phyloP scores from a whole-genome alignment of 1,140 invertebrate species.

The Cylas formicarius region DNA sequence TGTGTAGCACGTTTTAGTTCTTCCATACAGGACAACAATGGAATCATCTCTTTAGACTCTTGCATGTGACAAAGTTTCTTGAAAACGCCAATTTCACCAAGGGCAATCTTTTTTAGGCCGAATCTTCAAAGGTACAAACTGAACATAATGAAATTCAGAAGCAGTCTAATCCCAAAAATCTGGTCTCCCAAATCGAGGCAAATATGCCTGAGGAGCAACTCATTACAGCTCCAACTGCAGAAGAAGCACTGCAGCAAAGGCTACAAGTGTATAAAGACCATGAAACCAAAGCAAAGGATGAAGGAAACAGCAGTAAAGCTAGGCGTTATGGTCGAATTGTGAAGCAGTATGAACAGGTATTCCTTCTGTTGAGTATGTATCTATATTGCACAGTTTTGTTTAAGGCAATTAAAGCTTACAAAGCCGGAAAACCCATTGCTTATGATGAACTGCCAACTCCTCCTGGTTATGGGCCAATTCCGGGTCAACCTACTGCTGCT shows the following conservation, averaged over 20 bases:
- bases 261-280: constrained; percentile 22
- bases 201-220: constrained; percentile 34
- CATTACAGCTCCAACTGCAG: constrained; percentile 52
- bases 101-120: constrained; percentile 8
- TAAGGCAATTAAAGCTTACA: constrained; percentile 67
- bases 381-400: constrained; percentile 7
- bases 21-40: too few relatives aligned
- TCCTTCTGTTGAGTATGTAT: constrained; percentile 1
- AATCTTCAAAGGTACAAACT: constrained; percentile 16
- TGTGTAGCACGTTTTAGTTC: too few relatives aligned
- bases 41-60: too few relatives aligned
- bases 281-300: constrained; percentile 34
- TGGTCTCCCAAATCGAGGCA: constrained; percentile 36
- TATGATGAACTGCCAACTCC: constrained; percentile 83
- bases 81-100: too few relatives aligned
- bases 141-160: constrained; percentile 47
- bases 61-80: too few relatives aligned
- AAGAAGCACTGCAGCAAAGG: constrained; percentile 77
- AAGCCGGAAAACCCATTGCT: constrained; percentile 67
- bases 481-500: constrained; percentile 12
- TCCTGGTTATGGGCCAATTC: constrained; percentile 49
- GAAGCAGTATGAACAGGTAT: constrained; percentile 80
- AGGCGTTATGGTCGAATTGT: constrained; percentile 84
- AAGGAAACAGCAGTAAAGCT: constrained; percentile 73
- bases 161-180: constrained; percentile 27